These are phyloP conservation scores for Hydropotes inermis DNA, from an alignment of 2,113 vertebrate genomes.

Conservation along the genomic window DNA sequence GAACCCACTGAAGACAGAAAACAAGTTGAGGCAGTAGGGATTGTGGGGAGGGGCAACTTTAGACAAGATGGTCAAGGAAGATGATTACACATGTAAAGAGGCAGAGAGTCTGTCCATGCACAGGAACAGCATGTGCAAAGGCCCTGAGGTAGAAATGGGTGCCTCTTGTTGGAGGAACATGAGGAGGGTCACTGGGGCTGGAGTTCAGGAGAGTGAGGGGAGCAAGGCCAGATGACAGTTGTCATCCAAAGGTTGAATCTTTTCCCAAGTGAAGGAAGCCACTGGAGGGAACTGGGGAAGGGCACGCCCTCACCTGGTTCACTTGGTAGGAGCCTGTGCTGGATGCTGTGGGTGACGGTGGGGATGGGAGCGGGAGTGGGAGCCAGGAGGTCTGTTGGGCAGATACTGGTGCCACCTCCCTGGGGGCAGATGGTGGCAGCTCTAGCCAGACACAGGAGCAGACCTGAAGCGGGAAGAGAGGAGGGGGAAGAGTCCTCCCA, in stretches of 20 bases:
- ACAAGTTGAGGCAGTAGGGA: background rate
- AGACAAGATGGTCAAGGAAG: background rate
- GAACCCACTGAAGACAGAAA: background rate
- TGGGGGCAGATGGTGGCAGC: background rate
- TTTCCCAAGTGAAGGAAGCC: background rate
- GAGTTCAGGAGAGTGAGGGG: background rate
- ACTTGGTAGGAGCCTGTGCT: fast-evolving
- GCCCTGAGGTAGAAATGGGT: background rate
- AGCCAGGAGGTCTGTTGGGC: background rate
- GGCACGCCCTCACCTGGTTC: fast-evolving
- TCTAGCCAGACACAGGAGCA: background rate
- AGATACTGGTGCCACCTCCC: background rate
- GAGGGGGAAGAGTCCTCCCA: background rate
- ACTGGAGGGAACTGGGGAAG: background rate
- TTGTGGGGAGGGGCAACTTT: background rate
- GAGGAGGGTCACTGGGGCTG: background rate
- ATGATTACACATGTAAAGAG: background rate
- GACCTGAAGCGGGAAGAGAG: background rate
- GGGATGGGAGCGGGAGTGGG: background rate
- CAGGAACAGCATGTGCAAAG: background rate
- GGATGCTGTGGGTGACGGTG: background rate
- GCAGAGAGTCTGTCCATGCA: background rate
- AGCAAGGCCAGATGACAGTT: background rate
- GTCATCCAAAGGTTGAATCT: background rate
- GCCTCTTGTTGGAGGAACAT: background rate